Percentiles rank a stretch among this genome's conserved stretches.
Evolutionary conservation across 2,113 vertebrate species (phyloP).

Genomic region (Sinocyclocheilus anshuiensis): DNA sequence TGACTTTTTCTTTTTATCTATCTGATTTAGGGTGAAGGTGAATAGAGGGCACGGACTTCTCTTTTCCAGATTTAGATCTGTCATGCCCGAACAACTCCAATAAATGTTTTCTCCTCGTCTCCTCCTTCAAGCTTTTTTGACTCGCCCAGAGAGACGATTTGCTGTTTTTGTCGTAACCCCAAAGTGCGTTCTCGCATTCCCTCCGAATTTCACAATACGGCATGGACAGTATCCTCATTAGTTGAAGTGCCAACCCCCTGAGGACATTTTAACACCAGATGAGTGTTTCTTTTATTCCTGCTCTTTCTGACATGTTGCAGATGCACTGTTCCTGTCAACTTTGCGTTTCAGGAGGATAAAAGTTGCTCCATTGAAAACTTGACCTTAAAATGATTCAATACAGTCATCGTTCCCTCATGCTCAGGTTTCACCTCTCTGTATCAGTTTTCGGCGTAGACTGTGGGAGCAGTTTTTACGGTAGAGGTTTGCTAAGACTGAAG

Average conservation of each 20-base stretch:
- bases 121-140: constrained; percentile 14
- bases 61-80: constrained; percentile 39
- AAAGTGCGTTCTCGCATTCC: constrained; percentile 24
- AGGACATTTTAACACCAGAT: not conserved
- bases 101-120: constrained; percentile 39
- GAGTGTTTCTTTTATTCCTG: not conserved
- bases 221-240: constrained; percentile 27
- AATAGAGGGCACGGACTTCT: not conserved
- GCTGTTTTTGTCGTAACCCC: not conserved
- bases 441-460: not conserved
- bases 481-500: not conserved
- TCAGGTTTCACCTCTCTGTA: not conserved
- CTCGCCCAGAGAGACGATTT: not conserved
- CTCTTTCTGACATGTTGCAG: constrained; percentile 30
- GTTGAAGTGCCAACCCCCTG: not conserved
- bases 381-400: constrained; percentile 2
- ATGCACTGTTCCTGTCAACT: constrained; percentile 9
- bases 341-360: not conserved
- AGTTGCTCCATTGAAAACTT: not conserved
- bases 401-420: not conserved
- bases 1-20: not conserved
- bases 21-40: not conserved
- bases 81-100: constrained; percentile 40
- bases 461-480: not conserved
- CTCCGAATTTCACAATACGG: constrained; percentile 38